Base-by-base conservation (phyloP, 2,888 invertebrate species). In the Limulus polyphemus region DNA sequence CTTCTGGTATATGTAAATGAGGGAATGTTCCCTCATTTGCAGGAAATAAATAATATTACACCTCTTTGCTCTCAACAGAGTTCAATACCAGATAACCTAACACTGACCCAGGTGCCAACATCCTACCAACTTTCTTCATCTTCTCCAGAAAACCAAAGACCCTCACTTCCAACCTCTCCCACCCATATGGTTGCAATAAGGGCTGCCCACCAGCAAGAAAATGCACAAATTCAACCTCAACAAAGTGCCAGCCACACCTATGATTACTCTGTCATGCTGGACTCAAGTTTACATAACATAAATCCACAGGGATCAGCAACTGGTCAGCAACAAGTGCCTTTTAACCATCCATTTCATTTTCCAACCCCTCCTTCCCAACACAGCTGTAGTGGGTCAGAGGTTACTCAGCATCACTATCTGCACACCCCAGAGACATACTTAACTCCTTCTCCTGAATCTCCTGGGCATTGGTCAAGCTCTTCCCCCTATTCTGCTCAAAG, bases 361-460 rank as follows among this genome's bases (percentile, higher is more conserved):
- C 83, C 88, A 73, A 89, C 89, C 63, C 89, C 89, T 14, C 88
- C 88, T 13, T 87, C 88, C 56, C 87, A 88, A 72, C 87, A 88
- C 75, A 86, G 86, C 55, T 74, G 74, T 61, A 81, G 83, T 56
- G 81, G 82, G 2, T 78, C 79, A 56, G 82, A 82, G 56, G 83
- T 84, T 58, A 84, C 86, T 1, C 85, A 85, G 68, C 86, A 87
- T 74, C 78, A 85, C 69, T 79, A 82, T 72, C 82, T 83, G 71
- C 92, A 67, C 74, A 83, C 86, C 57, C 72, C 77, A 17, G 92
- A 93, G 71, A 90, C 90, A 72, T 94, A 91, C 77, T 89, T 93
- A 57, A 95, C 95, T 47, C 94, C 95, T 10, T 93, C 93, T 32
- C 95, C 97, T 0, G 95, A 95, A 75, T 93, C 92, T 62, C 94